Percentiles rank a stretch among this genome's conserved stretches.
Conservation (phyloP, 92 coral and sea anemone species). For the Meandrina meandrites region DNA sequence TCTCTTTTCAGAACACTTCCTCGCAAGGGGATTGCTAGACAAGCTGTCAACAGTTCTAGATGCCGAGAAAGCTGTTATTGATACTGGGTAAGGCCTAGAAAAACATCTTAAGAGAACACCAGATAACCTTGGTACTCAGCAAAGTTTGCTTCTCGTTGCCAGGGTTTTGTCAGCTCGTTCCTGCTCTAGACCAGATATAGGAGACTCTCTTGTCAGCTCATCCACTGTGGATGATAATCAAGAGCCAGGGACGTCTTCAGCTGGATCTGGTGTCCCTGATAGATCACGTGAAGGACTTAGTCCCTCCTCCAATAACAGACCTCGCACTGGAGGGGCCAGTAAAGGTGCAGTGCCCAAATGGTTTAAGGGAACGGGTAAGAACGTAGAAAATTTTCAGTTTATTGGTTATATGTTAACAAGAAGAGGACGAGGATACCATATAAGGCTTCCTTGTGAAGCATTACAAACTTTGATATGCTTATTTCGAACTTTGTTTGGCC, state of each 20-base stretch:
- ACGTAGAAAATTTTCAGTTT: not conserved
- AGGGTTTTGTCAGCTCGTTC: constrained; percentile 42
- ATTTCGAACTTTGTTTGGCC: no score
- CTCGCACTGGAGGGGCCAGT: constrained; percentile 44
- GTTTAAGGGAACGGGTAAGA: constrained; percentile 79
- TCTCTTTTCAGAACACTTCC: constrained; percentile 62
- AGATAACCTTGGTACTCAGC: not conserved
- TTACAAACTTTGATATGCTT: no score
- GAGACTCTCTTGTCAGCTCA: constrained; percentile 43
- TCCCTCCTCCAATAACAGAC: constrained; percentile 32
- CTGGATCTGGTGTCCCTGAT: constrained; percentile 9
- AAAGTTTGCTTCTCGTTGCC: not conserved
- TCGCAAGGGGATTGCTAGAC: constrained; percentile 42
- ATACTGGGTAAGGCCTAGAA: constrained; percentile 61
- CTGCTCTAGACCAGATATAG: constrained; percentile 31
- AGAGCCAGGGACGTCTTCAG: constrained; percentile 23
- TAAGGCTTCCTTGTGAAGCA: no score
- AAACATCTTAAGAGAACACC: not conserved
- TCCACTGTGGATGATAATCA: constrained; percentile 18
- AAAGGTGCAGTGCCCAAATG: constrained; percentile 73
- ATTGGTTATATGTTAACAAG: not conserved
- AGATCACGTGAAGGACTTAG: constrained; percentile 33
- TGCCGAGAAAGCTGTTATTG: constrained; percentile 73
- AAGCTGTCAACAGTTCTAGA: constrained; percentile 59
- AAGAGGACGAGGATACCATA: not conserved